Conservation (phyloP, 1,140 invertebrate species). For the Vanessa atalanta region DNA sequence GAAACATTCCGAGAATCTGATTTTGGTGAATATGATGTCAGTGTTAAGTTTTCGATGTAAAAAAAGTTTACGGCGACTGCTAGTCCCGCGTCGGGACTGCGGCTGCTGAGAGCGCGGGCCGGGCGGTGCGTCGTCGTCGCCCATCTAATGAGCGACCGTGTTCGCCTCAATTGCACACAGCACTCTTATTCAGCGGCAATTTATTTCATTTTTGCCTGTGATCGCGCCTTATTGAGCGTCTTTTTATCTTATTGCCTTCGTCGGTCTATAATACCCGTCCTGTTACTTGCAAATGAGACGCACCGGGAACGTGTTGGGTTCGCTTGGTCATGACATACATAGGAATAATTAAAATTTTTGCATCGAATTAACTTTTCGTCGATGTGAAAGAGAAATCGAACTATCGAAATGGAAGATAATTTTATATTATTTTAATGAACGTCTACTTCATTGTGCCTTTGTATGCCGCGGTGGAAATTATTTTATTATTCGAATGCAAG, state of each 20-base stretch:
- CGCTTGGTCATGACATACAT: conserved; percentile 67
- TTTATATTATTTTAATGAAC: conserved; percentile 28
- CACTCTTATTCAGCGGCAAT: conserved; percentile 78
- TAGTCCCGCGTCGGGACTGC: conserved; percentile 38
- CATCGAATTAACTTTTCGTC: conserved; percentile 51
- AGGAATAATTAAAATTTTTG: conserved; percentile 77
- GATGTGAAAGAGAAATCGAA: neutral
- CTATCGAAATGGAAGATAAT: conserved; percentile 10
- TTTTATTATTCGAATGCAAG: neutral
- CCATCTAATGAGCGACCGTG: conserved; percentile 77
- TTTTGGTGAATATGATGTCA: conserved; percentile 24
- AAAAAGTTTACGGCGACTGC: conserved; percentile 48
- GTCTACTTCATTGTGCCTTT: neutral
- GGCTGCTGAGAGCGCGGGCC: conserved; percentile 25
- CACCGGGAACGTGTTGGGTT: conserved; percentile 67
- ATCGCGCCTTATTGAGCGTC: conserved; percentile 78
- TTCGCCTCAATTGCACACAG: conserved; percentile 78
- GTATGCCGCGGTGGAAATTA: neutral
- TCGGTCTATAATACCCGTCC: conserved; percentile 78
- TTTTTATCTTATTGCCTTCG: conserved; percentile 79
- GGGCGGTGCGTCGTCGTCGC: conserved; percentile 44
- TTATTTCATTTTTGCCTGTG: conserved; percentile 81
- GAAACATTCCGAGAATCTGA: conserved; percentile 60
- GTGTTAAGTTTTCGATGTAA: conserved; percentile 17
- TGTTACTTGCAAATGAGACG: conserved; percentile 80